phyloP scores from a whole-genome alignment of 2,888 invertebrate species.

The Drosophila greeni region DNA sequence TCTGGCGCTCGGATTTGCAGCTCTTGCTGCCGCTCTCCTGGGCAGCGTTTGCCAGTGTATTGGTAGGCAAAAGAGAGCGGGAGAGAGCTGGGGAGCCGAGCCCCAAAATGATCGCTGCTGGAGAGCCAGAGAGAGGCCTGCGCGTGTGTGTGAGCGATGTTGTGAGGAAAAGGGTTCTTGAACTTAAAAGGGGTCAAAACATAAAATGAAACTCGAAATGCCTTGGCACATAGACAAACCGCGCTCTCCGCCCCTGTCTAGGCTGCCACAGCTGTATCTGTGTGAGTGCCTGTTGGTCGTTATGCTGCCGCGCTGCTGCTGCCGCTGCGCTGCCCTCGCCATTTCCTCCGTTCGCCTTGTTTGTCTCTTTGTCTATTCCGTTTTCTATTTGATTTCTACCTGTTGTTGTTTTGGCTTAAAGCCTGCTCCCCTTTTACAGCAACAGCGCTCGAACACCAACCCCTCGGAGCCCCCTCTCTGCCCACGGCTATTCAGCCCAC shows the following conservation, averaged over 20 bases:
- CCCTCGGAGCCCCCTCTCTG: constrained; percentile 22
- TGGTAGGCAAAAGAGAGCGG: constrained; percentile 24
- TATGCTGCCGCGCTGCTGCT: constrained; percentile 35
- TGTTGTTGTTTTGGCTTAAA: constrained; percentile 64
- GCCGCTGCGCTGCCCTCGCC: constrained; percentile 45
- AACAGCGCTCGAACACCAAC: constrained; percentile 8
- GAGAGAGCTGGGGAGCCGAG: constrained; percentile 30
- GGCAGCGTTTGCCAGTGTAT: constrained; percentile 29
- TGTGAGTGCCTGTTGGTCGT: constrained; percentile 50
- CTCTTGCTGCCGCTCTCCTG: constrained; percentile 15
- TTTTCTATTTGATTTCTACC: constrained; percentile 73
- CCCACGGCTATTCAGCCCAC: constrained; percentile 6
- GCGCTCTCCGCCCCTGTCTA: constrained; percentile 55
- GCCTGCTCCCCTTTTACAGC: constrained; percentile 68
- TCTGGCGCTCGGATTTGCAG: constrained; percentile 4
- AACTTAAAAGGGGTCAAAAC: constrained; percentile 78
- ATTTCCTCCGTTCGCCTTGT: constrained; percentile 69
- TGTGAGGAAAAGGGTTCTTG: constrained; percentile 77
- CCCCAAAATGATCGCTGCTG: constrained; percentile 63
- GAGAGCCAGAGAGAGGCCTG: constrained; percentile 40
- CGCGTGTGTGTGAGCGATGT: constrained; percentile 26
- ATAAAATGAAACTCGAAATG: constrained; percentile 75
- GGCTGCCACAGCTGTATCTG: constrained; percentile 56
- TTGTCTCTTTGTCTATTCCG: constrained; percentile 66
- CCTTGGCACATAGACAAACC: constrained; percentile 72